Conservation (phyloP, 2,113 vertebrate genomes). For the Paramisgurnus dabryanus region DNA sequence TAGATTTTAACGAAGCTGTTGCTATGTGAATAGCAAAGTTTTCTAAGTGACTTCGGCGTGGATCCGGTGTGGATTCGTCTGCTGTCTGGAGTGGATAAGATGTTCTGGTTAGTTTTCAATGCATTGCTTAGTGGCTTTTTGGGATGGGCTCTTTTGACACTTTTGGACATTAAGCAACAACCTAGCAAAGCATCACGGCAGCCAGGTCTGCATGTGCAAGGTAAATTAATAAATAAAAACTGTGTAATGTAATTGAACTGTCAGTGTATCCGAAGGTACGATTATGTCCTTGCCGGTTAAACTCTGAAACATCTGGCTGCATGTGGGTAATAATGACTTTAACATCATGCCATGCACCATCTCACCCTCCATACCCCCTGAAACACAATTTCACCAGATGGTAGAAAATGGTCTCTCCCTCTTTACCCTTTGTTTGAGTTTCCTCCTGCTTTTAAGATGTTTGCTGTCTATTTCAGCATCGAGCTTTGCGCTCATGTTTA, state of each 20-base stretch:
- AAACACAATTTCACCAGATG: conserved; percentile 47
- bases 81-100: too few relatives aligned
- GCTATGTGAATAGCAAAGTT: too few relatives aligned
- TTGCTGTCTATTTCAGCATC: background rate
- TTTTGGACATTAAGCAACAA: background rate
- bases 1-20: too few relatives aligned
- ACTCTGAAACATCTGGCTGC: conserved; percentile 13
- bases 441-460: background rate
- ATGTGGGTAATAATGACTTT: conserved; percentile 16
- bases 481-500: background rate
- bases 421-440: conserved; percentile 48
- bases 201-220: too few relatives aligned
- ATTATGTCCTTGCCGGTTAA: background rate
- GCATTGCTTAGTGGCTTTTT: too few relatives aligned
- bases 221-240: background rate
- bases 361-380: conserved; percentile 25
- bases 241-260: background rate
- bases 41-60: too few relatives aligned
- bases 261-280: background rate
- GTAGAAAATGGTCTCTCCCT: conserved; percentile 47
- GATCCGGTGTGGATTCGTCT: too few relatives aligned
- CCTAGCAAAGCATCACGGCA: background rate
- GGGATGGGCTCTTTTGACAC: too few relatives aligned
- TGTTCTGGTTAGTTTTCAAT: too few relatives aligned
- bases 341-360: background rate